Conservation (phyloP, 1,140 invertebrate species). For the Drosophila pseudoobscura region DNA sequence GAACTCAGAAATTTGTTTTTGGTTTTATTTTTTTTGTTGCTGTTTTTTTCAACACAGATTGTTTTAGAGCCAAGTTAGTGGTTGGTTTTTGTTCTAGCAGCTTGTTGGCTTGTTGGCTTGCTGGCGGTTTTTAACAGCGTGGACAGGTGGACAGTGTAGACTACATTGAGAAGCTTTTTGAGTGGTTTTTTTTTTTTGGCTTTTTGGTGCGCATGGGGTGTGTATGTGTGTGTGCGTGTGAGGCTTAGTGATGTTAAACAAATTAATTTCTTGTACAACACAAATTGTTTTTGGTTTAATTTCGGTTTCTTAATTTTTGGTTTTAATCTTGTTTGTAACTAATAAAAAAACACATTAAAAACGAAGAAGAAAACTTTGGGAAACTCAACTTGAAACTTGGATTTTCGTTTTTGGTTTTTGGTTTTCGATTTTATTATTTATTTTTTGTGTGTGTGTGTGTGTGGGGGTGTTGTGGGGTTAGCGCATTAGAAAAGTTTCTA, state of each 20-base stretch:
- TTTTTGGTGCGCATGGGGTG: slow-evolving; percentile 34
- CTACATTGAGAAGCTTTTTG: slow-evolving; percentile 70
- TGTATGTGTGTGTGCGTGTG: slow-evolving; percentile 29
- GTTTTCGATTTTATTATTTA: slow-evolving; percentile 19
- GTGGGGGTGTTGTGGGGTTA: slow-evolving; percentile 25
- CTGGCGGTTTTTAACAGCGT: slow-evolving; percentile 64
- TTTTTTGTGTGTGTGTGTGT: background rate
- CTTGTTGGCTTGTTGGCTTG: slow-evolving; percentile 5
- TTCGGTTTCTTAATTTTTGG: slow-evolving; percentile 30
- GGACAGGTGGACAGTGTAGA: slow-evolving; percentile 28
- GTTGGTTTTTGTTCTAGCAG: slow-evolving; percentile 1
- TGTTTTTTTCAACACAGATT: slow-evolving; percentile 8
- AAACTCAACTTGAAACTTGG: slow-evolving; percentile 68
- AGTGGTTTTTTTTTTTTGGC: too few species aligned
- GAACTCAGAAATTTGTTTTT: slow-evolving; percentile 83
- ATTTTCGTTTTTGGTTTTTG: slow-evolving; percentile 23
- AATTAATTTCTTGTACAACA: slow-evolving; percentile 75
- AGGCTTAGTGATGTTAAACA: slow-evolving; percentile 74
- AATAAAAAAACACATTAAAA: slow-evolving; percentile 51
- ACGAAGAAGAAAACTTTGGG: slow-evolving; percentile 53
- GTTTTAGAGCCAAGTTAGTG: slow-evolving; percentile 66
- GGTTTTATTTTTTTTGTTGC: slow-evolving; percentile 29
- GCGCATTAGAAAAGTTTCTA: slow-evolving; percentile 28
- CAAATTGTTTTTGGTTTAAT: slow-evolving; percentile 47
- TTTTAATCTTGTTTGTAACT: slow-evolving; percentile 51